These are phyloP conservation scores for Neofelis nebulosa DNA, from an alignment of 2,113 vertebrate species.

Conservation along the genomic window DNA sequence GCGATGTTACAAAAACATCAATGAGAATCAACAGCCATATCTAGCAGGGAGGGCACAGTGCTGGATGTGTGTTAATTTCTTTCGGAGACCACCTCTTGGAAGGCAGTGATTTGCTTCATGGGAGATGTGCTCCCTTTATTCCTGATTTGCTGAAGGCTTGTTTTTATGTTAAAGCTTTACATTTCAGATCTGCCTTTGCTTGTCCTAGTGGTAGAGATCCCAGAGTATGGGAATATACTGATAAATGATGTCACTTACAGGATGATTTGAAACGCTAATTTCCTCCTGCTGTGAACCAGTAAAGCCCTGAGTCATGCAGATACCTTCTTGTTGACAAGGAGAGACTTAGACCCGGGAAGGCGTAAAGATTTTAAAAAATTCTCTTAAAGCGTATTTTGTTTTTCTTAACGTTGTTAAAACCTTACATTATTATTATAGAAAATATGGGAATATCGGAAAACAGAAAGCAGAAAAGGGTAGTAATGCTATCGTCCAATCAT, in stretches of 20 bases:
- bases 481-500: neutral
- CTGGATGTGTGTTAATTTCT: too few species aligned
- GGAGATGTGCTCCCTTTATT: neutral
- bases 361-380: neutral
- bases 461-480: neutral
- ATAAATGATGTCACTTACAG: neutral
- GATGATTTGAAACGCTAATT: neutral
- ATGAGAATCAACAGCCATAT: too few species aligned
- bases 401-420: neutral
- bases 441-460: neutral
- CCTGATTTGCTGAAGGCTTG: neutral
- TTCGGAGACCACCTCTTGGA: neutral
- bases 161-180: neutral
- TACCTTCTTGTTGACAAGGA: neutral
- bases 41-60: neutral
- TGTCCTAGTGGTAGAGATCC: neutral
- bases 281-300: too few species aligned
- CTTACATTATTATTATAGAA: neutral
- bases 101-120: neutral
- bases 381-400: neutral
- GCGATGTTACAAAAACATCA: too few species aligned
- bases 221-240: neutral
- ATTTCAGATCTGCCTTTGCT: neutral
- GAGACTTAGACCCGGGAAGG: neutral
- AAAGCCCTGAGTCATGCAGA: neutral